Base-by-base conservation (phyloP, 2,888 invertebrate species). In the Cheilosia pagana region DNA sequence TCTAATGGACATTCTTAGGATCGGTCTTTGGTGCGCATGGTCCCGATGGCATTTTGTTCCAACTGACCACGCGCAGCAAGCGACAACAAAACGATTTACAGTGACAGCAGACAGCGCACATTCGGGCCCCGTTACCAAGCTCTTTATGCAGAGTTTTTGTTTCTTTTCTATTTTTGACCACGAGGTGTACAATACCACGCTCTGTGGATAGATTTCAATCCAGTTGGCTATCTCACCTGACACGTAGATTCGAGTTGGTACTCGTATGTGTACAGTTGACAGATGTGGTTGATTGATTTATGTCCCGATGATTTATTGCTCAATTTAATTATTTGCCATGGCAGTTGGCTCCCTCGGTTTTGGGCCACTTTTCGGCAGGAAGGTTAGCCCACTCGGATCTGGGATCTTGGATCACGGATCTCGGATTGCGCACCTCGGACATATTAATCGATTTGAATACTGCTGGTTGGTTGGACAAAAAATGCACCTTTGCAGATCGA, bases 311-410 rank as follows among this genome's bases (percentile, higher is more conserved):
- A 85, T 79, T 85, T 85, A 85, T 85, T 79, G 79, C 79, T 85
- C 79, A 85, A 85, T 85, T 85, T 85, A 85, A 85, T 85, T 85
- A 85, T 85, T 85, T 85, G 85, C 85, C 85, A 85, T 53, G 52
- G 21, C 59, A 67, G 12, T 48, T 59, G 45, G 50, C 52, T 62
- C 68, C 55, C 55, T 57, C 14, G 57, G n/a, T 62, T 53, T 60
- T 53, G 41, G 45, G 8, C 28, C 3, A 16, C 41, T 41, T 50
- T 63, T 53, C 25, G 28, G 25, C 25, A 50, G 48, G 39, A 65
- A 59, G 43, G 65, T 75, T 28, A 53, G 57, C 57, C 35, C 35
- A 35, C 35, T 59, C 19, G 14, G 59, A 14, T 43, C 16, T 8
- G 12, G 48, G 7, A 0, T 19, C 16, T n/a, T n/a, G n/a, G n/a